Evolutionary conservation across 1,140 invertebrate species (phyloP).

Genomic region (Anoplolepis gracilipes): DNA sequence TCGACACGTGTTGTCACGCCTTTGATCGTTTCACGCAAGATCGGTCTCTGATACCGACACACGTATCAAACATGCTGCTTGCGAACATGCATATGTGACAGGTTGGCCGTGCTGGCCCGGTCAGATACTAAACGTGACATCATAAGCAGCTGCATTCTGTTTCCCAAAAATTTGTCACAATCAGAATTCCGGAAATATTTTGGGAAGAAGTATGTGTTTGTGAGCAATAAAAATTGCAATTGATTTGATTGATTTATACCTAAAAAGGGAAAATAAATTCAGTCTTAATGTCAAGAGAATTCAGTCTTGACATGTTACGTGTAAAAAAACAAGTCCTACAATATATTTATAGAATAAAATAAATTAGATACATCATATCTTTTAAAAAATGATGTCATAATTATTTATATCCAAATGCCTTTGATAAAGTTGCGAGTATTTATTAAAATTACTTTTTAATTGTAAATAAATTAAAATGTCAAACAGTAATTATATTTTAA

Average conservation of each 20-base stretch:
- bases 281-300: too few species aligned
- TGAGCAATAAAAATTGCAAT: not conserved
- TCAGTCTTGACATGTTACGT: not conserved
- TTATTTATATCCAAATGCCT: not conserved
- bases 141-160: conserved; percentile 21
- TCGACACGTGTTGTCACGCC: conserved; percentile 48
- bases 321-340: not conserved
- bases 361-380: not conserved
- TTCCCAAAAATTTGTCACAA: not conserved
- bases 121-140: conserved; percentile 37
- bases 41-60: conserved; percentile 39
- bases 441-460: conserved; percentile 6
- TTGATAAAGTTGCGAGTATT: not conserved
- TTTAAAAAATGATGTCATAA: not conserved
- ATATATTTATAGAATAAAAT: not conserved
- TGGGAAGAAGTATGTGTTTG: too few species aligned
- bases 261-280: not conserved
- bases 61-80: not conserved
- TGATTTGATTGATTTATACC: not conserved
- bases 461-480: not conserved
- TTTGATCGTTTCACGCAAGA: conserved; percentile 73
- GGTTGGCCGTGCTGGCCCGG: conserved; percentile 5
- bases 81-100: conserved; percentile 18
- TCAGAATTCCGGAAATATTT: not conserved
- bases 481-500: conserved; percentile 24